A percentile compares a stretch with the other conserved stretches of the same genome.
Conservation (phyloP, 2,888 invertebrate species). For the Cryptocheilus praepositus region DNA sequence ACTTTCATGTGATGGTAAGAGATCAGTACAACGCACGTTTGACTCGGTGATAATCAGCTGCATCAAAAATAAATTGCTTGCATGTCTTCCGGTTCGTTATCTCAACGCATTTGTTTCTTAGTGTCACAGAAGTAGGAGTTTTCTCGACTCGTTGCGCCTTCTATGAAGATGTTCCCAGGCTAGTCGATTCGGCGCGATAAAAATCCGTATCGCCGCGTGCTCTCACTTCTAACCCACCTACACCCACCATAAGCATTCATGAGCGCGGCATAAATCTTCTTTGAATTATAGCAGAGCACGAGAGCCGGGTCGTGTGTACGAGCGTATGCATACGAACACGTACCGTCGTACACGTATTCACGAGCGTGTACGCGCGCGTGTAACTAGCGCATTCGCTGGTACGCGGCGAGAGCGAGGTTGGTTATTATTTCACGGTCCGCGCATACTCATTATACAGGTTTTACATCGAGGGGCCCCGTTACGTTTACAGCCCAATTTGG, state of each 20-base stretch:
- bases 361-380: conserved; percentile 14
- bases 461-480: conserved; percentile 43
- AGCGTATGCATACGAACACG: not conserved
- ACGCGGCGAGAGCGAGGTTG: conserved; percentile 7
- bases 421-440: conserved; percentile 55
- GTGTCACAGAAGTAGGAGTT: no score
- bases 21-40: no score
- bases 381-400: not conserved
- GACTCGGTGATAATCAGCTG: no score
- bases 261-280: conserved; percentile 46
- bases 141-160: not conserved
- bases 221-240: conserved; percentile 27
- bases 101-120: no score
- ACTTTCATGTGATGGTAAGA: no score
- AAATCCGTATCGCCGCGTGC: conserved; percentile 40
- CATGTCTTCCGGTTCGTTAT: no score
- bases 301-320: not conserved
- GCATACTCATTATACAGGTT: conserved; percentile 51
- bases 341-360: conserved; percentile 6
- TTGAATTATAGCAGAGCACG: conserved; percentile 39
- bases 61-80: no score
- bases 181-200: conserved; percentile 36
- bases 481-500: conserved; percentile 55
- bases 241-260: conserved; percentile 35
- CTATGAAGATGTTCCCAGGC: not conserved